Base-by-base conservation (phyloP, 2,797 vertebrate species). In the Myiotriccus ornatus region DNA sequence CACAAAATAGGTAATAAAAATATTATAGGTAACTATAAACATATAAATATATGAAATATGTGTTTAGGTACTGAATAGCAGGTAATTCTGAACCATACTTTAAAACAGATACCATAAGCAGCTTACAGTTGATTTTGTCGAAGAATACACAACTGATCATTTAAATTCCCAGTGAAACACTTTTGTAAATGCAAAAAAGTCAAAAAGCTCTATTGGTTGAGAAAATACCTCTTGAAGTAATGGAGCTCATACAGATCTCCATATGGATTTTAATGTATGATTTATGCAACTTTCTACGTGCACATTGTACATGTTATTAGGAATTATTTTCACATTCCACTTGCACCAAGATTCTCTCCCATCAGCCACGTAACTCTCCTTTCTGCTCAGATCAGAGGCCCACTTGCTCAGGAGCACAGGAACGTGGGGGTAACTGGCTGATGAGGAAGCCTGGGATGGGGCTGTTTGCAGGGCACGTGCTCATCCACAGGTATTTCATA, bases 261-360 rank as follows among this genome's bases (percentile, higher is more conserved):
- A 27, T 4, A 12, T 1, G 13, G 25, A 41, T 34, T 67, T 81
- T 34, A n/a, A 67, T 2, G 14, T 3, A 28, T 6, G 23, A 47
- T 34, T 67, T 70, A 55, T 7, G 12, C 20, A 46, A 18, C 15
- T 55, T 59, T 41, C 14, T 27, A 77, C 52, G 34, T 8, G 23
- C 49, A 41, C 6, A 1, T 0, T 50, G 9, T 7, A 20, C 0
- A 0, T 6, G 8, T 39, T 28, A 43, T 4, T 23, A 67, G 47
- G 41, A 84, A 67, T 10, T 10, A 32, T 35, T 80, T 67, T 49
- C 30, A 25, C 10, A 17, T 47, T 44, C 43, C 44, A 8, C 16
- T 47, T 62, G 19, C 27, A 80, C 12, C 18, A 50, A 55, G 44
- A 10, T 4, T 17, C 25, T 73, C 21, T 83, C 12, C 32, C 21